A percentile compares a stretch with the other conserved stretches of the same genome.
phyloP scores from a whole-genome alignment of 2,797 vertebrate species.

The Chelon auratus region DNA sequence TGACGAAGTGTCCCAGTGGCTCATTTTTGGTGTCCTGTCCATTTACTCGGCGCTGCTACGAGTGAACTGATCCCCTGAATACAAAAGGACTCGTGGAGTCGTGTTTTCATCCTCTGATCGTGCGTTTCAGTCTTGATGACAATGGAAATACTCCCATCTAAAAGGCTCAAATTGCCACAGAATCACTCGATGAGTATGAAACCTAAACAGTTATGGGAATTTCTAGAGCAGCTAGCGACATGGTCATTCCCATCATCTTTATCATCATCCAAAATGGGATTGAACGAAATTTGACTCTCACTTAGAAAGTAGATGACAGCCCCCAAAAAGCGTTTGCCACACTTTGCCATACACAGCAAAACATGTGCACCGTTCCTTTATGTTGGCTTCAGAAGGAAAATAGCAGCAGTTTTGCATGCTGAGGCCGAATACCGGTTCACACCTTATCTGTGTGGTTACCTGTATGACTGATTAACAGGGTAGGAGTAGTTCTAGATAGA shows the following conservation, averaged over 20 bases:
- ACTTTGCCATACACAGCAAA: too few relatives aligned
- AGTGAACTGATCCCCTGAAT: constrained; percentile 6
- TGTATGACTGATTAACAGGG: neutral
- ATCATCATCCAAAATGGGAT: constrained; percentile 6
- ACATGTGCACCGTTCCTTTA: too few relatives aligned
- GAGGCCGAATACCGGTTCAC: too few relatives aligned
- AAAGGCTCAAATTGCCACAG: neutral
- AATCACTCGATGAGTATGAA: neutral
- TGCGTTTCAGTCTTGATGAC: neutral
- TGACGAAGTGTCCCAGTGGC: neutral
- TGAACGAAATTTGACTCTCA: neutral
- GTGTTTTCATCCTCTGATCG: neutral
- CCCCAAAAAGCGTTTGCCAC: too few relatives aligned
- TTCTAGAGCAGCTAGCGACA: neutral
- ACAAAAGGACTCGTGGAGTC: constrained; percentile 4
- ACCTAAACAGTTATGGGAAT: constrained; percentile 5
- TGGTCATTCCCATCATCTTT: neutral
- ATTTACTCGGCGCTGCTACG: constrained; percentile 11
- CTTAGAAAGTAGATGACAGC: too few relatives aligned
- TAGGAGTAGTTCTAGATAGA: neutral
- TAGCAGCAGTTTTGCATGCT: too few relatives aligned
- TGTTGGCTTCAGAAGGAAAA: too few relatives aligned
- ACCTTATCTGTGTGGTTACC: too few relatives aligned
- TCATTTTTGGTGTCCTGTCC: constrained; percentile 12
- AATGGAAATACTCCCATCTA: neutral